These are phyloP conservation scores for Drosophila pseudoananassae DNA, from an alignment of 1,140 invertebrate species.

Conservation along the genomic window DNA sequence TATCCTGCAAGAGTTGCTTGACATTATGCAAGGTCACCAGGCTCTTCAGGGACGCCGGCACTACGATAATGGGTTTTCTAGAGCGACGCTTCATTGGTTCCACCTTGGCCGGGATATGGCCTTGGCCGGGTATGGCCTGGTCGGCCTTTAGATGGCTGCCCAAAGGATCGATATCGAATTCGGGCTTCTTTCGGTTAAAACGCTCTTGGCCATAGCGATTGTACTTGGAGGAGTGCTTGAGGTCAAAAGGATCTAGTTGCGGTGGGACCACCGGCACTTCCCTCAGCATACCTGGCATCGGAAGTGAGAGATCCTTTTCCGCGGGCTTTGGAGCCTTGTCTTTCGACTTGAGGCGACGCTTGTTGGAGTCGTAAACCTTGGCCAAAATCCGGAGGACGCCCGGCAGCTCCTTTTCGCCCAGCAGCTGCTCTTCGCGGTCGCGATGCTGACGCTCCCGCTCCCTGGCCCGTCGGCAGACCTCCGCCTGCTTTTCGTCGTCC, in stretches of 20 bases:
- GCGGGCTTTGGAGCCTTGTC: conserved; percentile 55
- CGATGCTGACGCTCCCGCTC: conserved; percentile 29
- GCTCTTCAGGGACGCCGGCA: conserved; percentile 96
- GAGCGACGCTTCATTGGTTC: conserved; percentile 85
- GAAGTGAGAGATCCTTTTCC: conserved; percentile 54
- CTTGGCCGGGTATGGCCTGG: too few species aligned
- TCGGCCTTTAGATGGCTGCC: conserved; percentile 94
- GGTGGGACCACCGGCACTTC: conserved; percentile 95
- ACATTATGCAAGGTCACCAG: conserved; percentile 99
- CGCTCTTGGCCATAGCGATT: conserved; percentile 99
- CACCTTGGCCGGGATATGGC: conserved; percentile 85
- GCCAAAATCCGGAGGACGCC: conserved; percentile 6
- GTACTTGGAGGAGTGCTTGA: conserved; percentile 91
- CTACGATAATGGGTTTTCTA: conserved; percentile 98
- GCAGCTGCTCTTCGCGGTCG: conserved; percentile 7
- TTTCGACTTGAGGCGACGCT: background rate
- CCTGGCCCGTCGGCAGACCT: conserved; percentile 15
- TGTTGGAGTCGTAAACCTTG: conserved; percentile 3
- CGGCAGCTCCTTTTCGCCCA: conserved; percentile 37
- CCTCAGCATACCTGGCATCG: conserved; percentile 88
- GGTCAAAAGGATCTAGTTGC: conserved; percentile 96
- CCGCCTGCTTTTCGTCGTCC: conserved; percentile 6
- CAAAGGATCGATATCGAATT: conserved; percentile 98
- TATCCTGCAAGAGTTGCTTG: conserved; percentile 97
- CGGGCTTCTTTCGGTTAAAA: conserved; percentile 90